Evolutionary conservation across 2,888 invertebrate species (phyloP), one percentile per base, ranked within the genome.

Genomic region (Thymelicus lineola): DNA sequence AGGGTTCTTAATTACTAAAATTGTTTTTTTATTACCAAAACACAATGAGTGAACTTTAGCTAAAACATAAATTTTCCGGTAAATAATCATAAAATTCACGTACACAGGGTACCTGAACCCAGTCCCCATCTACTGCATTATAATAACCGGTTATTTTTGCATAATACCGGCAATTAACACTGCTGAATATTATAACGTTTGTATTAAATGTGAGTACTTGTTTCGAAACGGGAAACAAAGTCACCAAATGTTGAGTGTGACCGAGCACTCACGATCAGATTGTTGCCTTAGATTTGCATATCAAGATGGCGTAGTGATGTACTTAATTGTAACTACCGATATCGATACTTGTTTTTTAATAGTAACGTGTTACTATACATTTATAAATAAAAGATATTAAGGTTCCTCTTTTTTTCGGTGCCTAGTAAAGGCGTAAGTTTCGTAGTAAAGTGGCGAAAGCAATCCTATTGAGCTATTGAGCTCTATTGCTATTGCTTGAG

Each of bases 281-380:
- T 88, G 75, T 76, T 73, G 73, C 82, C 20, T 10, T 57, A 84
- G 84, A 82, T 88, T 88, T 86, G 88, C 88, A 88, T 88, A 88
- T 87, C 84, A 79, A 78, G 82, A 82, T 82, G 80, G 79, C 76
- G 79, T 82, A 83, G 84, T 75, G 77, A 70, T 75, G 75, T 70
- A 69, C 70, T n/a, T n/a, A n/a, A n/a, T n/a, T 45, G 65, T 71
- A 64, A 58, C 28, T 72, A 72, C 70, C 75, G 74, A 74, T 73
- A 70, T 68, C 68, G 62, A 68, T 0, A 42, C 42, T 1, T 4
- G 12, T 42, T 42, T 10, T 2, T 42, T 1, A 42, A 1, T 3
- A 2, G 7, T 42, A 42, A 0, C 2, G 10, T 2, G 0, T 0
- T 42, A 2, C 3, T 42, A 10, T 42, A 10, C 42, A 42, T 9